Evolutionary conservation across 2,888 invertebrate genomes (phyloP), one percentile per base, ranked within the genome.

Genomic region (Eristalis tenax): DNA sequence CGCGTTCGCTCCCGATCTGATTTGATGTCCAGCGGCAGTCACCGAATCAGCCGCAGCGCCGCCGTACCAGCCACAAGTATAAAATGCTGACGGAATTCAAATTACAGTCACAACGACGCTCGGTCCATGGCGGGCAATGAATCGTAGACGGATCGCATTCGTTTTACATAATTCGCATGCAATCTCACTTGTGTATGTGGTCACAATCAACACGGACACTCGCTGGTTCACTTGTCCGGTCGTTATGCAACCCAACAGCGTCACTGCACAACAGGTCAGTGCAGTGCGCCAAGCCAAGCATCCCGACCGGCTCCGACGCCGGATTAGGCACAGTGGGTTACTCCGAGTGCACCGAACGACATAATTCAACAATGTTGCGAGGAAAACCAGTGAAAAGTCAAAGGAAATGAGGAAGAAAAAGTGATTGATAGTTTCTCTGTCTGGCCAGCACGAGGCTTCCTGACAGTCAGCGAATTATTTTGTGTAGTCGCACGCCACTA

Each of bases 261-360:
- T 57, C 50, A 38, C 28, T 28, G 28, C 28, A 50, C 82, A 75
- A 78, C 74, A 32, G 70, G 86, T 83, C 75, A 83, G 74, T 82
- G 66, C 63, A 35, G 40, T 13, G 32, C 18, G n/a, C 22, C 40
- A 15, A 43, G 22, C 1, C 59, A 32, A 32, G 32, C 57, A 56
- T 63, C 43, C 13, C 18, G 69, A 74, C 86, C 59, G 56, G 76
- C 74, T 86, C 15, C 32, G 15, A 18, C 11, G 59, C 70, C 32
- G 50, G 75, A 83, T 86, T 75, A 79, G 70, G 83, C 70, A 66
- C 83, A 86, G 83, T 86, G 66, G 83, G 86, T 83, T 86, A 86
- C 82, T 83, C 56, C 43, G 70, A 70, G 74, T 77, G 61, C 61
- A 26, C 23, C 56, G 66, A 28, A 56, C 79, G 75, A 83, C 83